phyloP scores from a whole-genome alignment of 2,797 vertebrate genomes.

The Enteromius trimaculatus region DNA sequence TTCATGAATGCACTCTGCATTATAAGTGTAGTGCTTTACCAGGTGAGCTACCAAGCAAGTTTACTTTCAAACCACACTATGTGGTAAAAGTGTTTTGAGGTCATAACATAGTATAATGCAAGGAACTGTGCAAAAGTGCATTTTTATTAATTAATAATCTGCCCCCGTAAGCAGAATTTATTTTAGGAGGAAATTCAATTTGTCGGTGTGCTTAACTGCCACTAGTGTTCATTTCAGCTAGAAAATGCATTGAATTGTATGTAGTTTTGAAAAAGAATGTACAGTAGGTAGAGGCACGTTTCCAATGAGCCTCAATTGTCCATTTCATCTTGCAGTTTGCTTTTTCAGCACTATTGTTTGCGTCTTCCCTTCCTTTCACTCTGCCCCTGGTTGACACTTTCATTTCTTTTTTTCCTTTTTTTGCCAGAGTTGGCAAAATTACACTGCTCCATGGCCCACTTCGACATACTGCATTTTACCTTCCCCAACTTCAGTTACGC shows the following conservation, averaged over 20 bases:
- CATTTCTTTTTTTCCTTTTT: slow-evolving; percentile 30
- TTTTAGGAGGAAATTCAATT: neutral
- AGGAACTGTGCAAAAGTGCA: neutral
- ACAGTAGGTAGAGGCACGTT: neutral
- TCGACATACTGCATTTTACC: slow-evolving; percentile 50
- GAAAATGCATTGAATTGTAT: neutral
- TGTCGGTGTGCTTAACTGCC: neutral
- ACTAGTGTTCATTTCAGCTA: neutral
- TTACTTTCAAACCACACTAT: neutral
- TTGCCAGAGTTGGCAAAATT: slow-evolving; percentile 58
- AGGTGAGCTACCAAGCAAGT: neutral
- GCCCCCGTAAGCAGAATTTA: neutral
- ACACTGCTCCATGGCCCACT: slow-evolving; percentile 33
- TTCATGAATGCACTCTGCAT: neutral
- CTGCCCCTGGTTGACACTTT: slow-evolving; percentile 40
- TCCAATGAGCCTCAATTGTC: slow-evolving; percentile 2
- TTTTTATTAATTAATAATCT: neutral
- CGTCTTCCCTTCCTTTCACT: slow-evolving; percentile 29
- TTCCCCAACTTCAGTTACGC: slow-evolving; percentile 38
- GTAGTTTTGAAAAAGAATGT: neutral
- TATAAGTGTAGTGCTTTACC: neutral
- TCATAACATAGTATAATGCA: neutral
- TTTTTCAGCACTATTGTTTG: slow-evolving; percentile 50
- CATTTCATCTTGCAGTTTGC: slow-evolving; percentile 46
- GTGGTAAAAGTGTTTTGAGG: neutral